Percentiles rank a stretch among this genome's conserved stretches.
Conservation (phyloP, 2,113 vertebrate genomes). For the Leptodactylus fuscus region DNA sequence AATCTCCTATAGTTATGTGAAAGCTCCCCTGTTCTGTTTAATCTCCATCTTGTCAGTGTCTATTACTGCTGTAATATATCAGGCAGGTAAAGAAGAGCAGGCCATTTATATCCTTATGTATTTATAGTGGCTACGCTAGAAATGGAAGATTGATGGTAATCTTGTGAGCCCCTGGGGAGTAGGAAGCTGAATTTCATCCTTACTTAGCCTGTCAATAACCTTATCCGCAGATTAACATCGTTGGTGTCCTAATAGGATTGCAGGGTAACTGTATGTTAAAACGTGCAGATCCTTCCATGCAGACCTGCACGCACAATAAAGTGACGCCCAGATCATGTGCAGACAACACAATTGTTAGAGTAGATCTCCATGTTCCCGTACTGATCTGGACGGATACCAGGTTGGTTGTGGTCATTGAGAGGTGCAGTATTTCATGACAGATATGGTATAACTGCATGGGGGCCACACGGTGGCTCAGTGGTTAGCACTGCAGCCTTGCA, state of each 20-base stretch:
- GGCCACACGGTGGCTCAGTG: too few species aligned
- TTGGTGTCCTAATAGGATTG: constrained; percentile 43
- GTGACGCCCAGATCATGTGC: not conserved
- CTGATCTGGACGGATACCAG: not conserved
- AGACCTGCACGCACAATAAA: not conserved
- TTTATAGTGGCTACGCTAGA: constrained; percentile 5
- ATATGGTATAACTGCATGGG: too few species aligned
- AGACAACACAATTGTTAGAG: not conserved
- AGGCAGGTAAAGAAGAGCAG: not conserved
- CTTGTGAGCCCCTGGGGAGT: not conserved
- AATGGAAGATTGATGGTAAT: constrained; percentile 33
- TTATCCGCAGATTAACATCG: constrained; percentile 35
- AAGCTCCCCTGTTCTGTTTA: too few species aligned
- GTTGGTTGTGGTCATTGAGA: not conserved
- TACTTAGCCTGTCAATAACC: constrained; percentile 51
- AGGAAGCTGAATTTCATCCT: constrained; percentile 28
- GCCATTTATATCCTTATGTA: constrained; percentile 19
- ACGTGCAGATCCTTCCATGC: not conserved
- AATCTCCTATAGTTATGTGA: too few species aligned
- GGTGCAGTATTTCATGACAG: not conserved
- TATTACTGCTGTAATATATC: not conserved
- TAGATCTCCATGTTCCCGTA: not conserved
- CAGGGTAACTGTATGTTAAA: constrained; percentile 54
- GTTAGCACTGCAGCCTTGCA: too few species aligned
- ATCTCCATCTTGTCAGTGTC: not conserved